phyloP scores from a whole-genome alignment of 2,797 vertebrate genomes.

The Thripadectes ignobilis region DNA sequence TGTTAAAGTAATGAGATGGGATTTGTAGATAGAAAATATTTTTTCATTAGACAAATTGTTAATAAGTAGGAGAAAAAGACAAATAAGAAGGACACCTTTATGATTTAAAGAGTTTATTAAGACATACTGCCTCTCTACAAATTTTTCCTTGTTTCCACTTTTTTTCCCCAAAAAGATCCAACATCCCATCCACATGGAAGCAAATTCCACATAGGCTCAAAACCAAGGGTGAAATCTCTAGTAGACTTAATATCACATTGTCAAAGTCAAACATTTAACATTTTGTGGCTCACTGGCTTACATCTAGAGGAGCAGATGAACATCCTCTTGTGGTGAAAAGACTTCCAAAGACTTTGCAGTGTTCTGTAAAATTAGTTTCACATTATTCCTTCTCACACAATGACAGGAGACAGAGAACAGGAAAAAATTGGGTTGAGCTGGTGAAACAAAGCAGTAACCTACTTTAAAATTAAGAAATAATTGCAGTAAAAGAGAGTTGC shows the following conservation, averaged over 20 bases:
- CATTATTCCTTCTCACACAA: background rate
- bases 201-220: background rate
- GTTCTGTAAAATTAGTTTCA: background rate
- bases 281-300: background rate
- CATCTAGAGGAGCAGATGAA: fast-evolving
- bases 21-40: background rate
- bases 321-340: background rate
- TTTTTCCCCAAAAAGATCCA: fast-evolving
- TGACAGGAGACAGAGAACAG: background rate
- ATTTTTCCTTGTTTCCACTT: background rate
- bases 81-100: background rate
- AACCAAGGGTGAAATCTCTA: background rate
- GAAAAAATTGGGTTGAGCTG: background rate
- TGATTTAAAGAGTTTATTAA: background rate
- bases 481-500: background rate
- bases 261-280: background rate
- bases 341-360: background rate
- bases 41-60: background rate
- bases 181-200: background rate
- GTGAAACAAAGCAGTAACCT: background rate
- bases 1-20: background rate
- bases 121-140: background rate
- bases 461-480: background rate
- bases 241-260: background rate
- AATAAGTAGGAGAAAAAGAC: background rate